Conservation (phyloP, 2,797 vertebrate genomes). For the Chelon labrosus region DNA sequence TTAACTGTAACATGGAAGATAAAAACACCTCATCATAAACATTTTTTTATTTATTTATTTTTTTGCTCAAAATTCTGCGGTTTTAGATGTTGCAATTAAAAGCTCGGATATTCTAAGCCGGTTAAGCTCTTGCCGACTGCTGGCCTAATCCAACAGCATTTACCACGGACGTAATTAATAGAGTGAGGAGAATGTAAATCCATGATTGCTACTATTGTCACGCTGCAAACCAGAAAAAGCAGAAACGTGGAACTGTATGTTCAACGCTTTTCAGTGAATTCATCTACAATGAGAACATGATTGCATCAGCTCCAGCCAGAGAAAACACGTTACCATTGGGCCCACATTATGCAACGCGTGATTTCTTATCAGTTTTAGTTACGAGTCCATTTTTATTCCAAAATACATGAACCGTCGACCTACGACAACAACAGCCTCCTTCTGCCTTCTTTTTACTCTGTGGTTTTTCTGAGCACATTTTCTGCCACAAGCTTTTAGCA, state of each 20-base stretch:
- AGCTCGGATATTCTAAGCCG: conserved; percentile 38
- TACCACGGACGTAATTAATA: conserved; percentile 56
- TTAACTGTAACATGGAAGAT: conserved; percentile 35
- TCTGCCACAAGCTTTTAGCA: conserved; percentile 76
- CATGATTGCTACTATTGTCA: conserved; percentile 60
- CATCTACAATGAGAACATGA: conserved; percentile 12
- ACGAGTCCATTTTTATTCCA: conserved; percentile 5
- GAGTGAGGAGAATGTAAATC: conserved; percentile 43
- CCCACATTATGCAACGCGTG: conserved; percentile 32
- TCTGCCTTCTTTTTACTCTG: conserved; percentile 18
- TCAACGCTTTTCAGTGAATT: conserved; percentile 36
- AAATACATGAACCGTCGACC: conserved; percentile 22
- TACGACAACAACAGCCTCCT: conserved; percentile 19
- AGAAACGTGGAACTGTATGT: conserved; percentile 24
- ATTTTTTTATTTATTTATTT: background rate
- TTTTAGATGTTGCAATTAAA: conserved; percentile 54
- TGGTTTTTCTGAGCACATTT: conserved; percentile 50
- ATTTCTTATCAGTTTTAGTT: conserved; percentile 29
- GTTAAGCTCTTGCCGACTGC: conserved; percentile 25
- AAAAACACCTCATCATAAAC: conserved; percentile 22
- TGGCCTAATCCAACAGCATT: conserved; percentile 52
- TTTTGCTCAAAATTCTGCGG: conserved; percentile 21
- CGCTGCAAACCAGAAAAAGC: conserved; percentile 21
- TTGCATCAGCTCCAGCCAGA: background rate
- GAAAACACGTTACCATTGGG: background rate